Conservation (phyloP, 2,888 invertebrate species). For the Lasioglossum lativentre region DNA sequence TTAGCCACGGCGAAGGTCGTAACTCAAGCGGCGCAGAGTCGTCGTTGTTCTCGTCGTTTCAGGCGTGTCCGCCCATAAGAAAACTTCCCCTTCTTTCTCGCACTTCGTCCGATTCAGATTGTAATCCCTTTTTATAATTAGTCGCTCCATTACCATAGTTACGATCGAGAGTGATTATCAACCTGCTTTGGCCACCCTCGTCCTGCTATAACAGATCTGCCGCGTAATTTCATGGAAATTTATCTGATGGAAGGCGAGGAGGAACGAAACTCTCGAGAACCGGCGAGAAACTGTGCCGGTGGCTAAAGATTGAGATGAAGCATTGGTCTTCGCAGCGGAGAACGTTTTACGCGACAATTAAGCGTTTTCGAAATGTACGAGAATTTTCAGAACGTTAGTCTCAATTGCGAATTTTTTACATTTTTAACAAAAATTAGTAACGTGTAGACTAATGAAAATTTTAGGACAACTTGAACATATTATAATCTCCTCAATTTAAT, state of each 20-base stretch:
- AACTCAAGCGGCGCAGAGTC: constrained; percentile 59
- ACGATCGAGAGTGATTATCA: constrained; percentile 76
- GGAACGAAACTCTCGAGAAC: constrained; percentile 31
- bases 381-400: background rate
- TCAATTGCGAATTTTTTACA: background rate
- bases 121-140: constrained; percentile 76
- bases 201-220: constrained; percentile 42
- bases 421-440: no score
- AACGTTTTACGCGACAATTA: background rate
- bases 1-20: constrained; percentile 72
- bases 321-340: background rate
- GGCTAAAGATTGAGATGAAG: constrained; percentile 30
- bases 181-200: constrained; percentile 49
- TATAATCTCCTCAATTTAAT: no score
- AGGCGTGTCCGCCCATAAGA: constrained; percentile 50
- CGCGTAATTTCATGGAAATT: constrained; percentile 76
- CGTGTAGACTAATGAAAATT: no score
- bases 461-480: no score
- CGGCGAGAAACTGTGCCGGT: constrained; percentile 15
- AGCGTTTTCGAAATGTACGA: background rate
- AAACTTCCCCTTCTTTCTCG: constrained; percentile 38
- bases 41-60: constrained; percentile 38
- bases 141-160: constrained; percentile 74
- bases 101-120: constrained; percentile 48
- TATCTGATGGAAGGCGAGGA: constrained; percentile 39